Evolutionary conservation across 2,888 invertebrate genomes (phyloP).

Genomic region (Melipona bicolor): DNA sequence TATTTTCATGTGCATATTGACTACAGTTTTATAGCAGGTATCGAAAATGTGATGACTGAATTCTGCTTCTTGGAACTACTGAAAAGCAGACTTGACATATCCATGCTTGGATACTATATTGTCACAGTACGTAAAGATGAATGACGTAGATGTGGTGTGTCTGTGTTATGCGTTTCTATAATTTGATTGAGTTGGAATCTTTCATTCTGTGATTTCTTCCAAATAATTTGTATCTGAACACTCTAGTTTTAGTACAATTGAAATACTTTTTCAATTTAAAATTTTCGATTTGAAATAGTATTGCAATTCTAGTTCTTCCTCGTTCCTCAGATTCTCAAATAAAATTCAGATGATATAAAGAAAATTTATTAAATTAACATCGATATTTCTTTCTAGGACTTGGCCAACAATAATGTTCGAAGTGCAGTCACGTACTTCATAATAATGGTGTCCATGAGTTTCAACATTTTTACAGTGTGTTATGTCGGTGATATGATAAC

Average conservation of each 20-base stretch:
- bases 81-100: constrained; percentile 73
- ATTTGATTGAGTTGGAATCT: neutral
- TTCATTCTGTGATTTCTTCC: neutral
- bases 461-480: constrained; percentile 67
- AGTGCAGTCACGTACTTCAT: constrained; percentile 41
- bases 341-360: neutral
- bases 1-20: neutral
- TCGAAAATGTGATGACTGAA: constrained; percentile 72
- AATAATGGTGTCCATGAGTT: constrained; percentile 55
- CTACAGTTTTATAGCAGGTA: constrained; percentile 73
- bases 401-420: constrained; percentile 35
- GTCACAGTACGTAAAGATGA: constrained; percentile 44
- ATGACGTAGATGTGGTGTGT: too few species aligned
- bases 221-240: neutral
- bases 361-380: neutral
- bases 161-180: too few species aligned
- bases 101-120: constrained; percentile 52
- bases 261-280: too few species aligned
- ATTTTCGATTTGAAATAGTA: neutral
- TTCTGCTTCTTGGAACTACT: constrained; percentile 78
- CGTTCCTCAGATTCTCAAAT: neutral
- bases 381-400: constrained; percentile 46
- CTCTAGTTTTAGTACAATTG: neutral
- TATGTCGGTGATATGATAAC: constrained; percentile 63
- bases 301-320: neutral